Base-by-base conservation (phyloP, 2,888 invertebrate species). In the Idaea biselata region DNA sequence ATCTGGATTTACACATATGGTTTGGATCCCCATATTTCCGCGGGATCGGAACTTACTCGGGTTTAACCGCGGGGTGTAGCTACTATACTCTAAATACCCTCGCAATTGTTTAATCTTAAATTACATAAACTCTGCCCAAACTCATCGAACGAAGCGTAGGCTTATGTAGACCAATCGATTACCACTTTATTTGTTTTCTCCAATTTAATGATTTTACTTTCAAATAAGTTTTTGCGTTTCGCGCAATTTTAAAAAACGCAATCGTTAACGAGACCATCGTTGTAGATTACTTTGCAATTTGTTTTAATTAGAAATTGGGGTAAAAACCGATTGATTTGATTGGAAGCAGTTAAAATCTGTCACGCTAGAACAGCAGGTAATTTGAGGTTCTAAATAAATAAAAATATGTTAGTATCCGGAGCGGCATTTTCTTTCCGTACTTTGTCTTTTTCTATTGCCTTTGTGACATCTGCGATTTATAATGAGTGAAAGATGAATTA, bases 151-250 rank as follows among this genome's bases (percentile, higher is more conserved):
- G 62, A 54, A 33, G 59, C 62, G 63, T 63, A 54, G 58, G 63
- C 25, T 17, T 55, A 64, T 62, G 63, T 57, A 58, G 57, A 63
- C 58, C 58, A 61, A 65, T 63, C 59, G 58, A 58, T 60, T 17
- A 61, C 44, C 25, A 25, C 56, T 64, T 64, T 67, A 67, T 67
- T 67, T 64, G 64, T 60, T 63, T 62, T 60, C 62, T 62, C 58
- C 56, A 60, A 67, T 61, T 59, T 62, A 64, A 60, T 55, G 53
- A 53, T 18, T 44, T 44, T 44, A 44, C 44, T 44, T 44, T 44
- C 44, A 44, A 44, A 44, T 44, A 44, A 44, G 44, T 44, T 44
- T 44, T 44, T 44, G 44, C 44, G 44, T 44, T 44, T 44, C 14
- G 44, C 58, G 58, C 55, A 56, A 58, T 56, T 63, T 61, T 63